Evolutionary conservation across 2,113 vertebrate species (phyloP).

Genomic region (Agapornis roseicollis): DNA sequence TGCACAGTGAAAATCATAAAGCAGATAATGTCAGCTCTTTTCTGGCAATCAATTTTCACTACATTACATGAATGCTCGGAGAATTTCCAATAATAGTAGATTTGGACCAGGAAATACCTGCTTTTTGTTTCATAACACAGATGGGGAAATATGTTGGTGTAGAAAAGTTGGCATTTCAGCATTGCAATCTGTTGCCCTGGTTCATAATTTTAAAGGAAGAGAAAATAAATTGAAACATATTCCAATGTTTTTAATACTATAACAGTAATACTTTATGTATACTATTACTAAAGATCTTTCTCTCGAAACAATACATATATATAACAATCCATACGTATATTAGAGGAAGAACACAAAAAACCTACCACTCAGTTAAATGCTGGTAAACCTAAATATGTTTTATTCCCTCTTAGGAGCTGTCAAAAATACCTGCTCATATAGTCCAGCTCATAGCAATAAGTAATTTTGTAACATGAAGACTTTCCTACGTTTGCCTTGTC

Average conservation of each 20-base stretch:
- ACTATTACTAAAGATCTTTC: not conserved
- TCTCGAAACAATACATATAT: not conserved
- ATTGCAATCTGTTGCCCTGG: not conserved
- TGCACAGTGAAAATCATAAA: not conserved
- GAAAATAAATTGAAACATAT: not conserved
- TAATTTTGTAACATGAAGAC: not conserved
- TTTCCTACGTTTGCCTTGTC: not conserved
- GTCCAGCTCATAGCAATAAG: not conserved
- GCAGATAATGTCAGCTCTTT: not conserved
- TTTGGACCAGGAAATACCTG: not conserved
- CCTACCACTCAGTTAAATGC: not conserved
- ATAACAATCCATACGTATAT: not conserved
- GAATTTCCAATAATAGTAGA: not conserved
- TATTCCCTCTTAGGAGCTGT: not conserved
- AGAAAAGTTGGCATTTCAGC: not conserved
- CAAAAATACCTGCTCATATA: not conserved
- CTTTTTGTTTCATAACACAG: not conserved
- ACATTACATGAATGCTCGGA: not conserved
- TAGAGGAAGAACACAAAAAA: not conserved
- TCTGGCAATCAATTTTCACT: not conserved
- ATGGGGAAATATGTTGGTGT: fast-evolving
- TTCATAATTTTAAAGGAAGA: not conserved
- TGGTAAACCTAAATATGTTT: not conserved
- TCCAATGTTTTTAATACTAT: not conserved
- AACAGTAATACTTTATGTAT: not conserved